Evolutionary conservation across 2,797 vertebrate genomes (phyloP), one percentile per base, ranked within the genome.

Genomic region (Coracias cyanogaster): DNA sequence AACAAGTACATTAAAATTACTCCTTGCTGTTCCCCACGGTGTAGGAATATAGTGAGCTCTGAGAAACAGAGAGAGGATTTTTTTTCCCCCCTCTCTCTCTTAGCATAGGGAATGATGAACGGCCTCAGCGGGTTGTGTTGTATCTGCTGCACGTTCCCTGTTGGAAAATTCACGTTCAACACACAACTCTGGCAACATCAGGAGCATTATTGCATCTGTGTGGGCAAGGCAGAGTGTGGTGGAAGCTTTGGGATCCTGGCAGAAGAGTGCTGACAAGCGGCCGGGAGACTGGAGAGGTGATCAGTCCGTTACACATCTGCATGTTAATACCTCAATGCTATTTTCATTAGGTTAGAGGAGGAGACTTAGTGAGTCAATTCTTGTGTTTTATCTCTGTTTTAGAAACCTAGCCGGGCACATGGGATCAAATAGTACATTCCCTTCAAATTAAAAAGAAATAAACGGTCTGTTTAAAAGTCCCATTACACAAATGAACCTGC

Each of bases 391-490:
- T 91, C 89, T 95, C 83, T 52, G 72, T 87, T 96, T 96, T 95
- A 94, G 93, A 95, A 93, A 85, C 69, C 94, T n/a, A 91, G 80
- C 94, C 12, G 10, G 82, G 77, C 96, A 82, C 92, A 18, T 80
- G 95, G 96, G 96, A 97, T 97, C 89, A 94, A 90, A 84, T 29
- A 94, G 91, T 90, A 92, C 89, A 69, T 96, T 96, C 84, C 91
- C 70, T 93, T 96, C 94, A 94, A 97, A 97, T 97, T 97, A 97
- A 97, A 97, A 96, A 89, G 93, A 97, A 97, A 97, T 96, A 97
- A 97, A 93, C 4, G 15, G 84, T 91, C 89, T 92, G 55, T 95
- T 95, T 97, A 95, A 94, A 97, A 97, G 91, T 94, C 94, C 85
- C 95, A 90, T 96, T 86, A 65, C 94, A 86, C 80, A 91, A 93